Percentiles rank a stretch among this genome's conserved stretches.
These are phyloP conservation scores for Nomada lathburiana DNA, from an alignment of 2,888 invertebrate species.

Conservation along the genomic window DNA sequence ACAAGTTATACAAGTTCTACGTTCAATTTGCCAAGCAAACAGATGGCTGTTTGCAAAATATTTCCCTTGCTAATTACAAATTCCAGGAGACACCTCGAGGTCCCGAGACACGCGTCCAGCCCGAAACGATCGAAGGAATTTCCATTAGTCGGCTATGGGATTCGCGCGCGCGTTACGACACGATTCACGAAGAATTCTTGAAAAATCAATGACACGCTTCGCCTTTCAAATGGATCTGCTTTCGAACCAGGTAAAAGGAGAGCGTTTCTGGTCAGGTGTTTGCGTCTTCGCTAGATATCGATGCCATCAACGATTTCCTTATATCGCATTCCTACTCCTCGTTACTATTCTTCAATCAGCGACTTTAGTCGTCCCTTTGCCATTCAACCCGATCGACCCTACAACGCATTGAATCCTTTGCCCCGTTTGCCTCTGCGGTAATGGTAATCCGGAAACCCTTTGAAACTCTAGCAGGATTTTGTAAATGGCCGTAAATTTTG, in stretches of 20 bases:
- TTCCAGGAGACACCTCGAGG: conserved; percentile 6
- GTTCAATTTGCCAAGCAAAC: not conserved
- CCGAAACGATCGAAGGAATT: conserved; percentile 3
- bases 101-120: not conserved
- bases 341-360: not conserved
- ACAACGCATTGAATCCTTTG: not conserved
- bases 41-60: not conserved
- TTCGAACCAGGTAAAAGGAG: conserved; percentile 58
- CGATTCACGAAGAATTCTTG: conserved; percentile 53
- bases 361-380: conserved; percentile 12
- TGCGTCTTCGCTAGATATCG: conserved; percentile 33
- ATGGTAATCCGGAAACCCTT: not conserved
- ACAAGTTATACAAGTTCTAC: not conserved
- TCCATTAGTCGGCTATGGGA: conserved; percentile 10
- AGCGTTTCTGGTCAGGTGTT: conserved; percentile 42
- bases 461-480: not conserved
- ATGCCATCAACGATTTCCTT: conserved; percentile 6
- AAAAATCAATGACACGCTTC: conserved; percentile 56
- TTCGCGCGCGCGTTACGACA: conserved; percentile 38
- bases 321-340: not conserved
- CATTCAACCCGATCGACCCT: not conserved
- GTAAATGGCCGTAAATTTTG: not conserved
- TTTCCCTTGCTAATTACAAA: conserved; percentile 18
- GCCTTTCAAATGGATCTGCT: conserved; percentile 57
- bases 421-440: not conserved